These are phyloP conservation scores for Saccostrea glomerata DNA, from an alignment of 1,140 invertebrate genomes.

Conservation along the genomic window DNA sequence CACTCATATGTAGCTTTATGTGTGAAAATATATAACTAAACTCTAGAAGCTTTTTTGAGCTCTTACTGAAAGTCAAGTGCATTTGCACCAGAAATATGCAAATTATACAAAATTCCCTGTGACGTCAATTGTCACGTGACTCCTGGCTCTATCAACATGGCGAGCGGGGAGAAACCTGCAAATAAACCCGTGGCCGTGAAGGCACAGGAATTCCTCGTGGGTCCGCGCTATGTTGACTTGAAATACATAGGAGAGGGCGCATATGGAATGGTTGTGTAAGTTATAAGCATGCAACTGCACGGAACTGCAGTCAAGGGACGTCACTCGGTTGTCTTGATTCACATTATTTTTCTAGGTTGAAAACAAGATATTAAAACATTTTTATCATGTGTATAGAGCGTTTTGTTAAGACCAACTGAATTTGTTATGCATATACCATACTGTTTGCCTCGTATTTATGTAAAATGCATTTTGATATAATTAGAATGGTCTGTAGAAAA, in stretches of 20 bases:
- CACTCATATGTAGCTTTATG: too few relatives aligned
- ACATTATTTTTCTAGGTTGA: not conserved
- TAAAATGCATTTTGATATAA: too few relatives aligned
- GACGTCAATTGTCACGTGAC: constrained; percentile 62
- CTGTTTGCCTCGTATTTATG: too few relatives aligned
- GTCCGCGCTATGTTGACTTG: constrained; percentile 96
- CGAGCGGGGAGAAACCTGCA: constrained; percentile 55
- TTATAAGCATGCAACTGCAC: constrained; percentile 74
- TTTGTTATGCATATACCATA: too few relatives aligned
- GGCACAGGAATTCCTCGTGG: constrained; percentile 96
- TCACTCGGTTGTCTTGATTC: not conserved
- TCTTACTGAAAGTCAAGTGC: not conserved
- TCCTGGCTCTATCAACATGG: constrained; percentile 67
- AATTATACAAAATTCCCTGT: constrained; percentile 24
- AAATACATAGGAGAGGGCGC: constrained; percentile 98
- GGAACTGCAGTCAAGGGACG: constrained; percentile 16
- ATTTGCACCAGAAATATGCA: not conserved
- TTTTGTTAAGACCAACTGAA: too few relatives aligned
- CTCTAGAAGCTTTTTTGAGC: too few relatives aligned
- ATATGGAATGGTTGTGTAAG: constrained; percentile 99
- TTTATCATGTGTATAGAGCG: too few relatives aligned
- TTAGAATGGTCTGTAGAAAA: too few relatives aligned
- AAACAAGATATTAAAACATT: not conserved
- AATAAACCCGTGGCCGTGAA: constrained; percentile 84
- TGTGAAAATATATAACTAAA: too few relatives aligned